Percentiles rank a stretch among this genome's conserved stretches.
These are phyloP conservation scores for Morelia viridis DNA, from an alignment of 2,797 vertebrate species.

Conservation along the genomic window DNA sequence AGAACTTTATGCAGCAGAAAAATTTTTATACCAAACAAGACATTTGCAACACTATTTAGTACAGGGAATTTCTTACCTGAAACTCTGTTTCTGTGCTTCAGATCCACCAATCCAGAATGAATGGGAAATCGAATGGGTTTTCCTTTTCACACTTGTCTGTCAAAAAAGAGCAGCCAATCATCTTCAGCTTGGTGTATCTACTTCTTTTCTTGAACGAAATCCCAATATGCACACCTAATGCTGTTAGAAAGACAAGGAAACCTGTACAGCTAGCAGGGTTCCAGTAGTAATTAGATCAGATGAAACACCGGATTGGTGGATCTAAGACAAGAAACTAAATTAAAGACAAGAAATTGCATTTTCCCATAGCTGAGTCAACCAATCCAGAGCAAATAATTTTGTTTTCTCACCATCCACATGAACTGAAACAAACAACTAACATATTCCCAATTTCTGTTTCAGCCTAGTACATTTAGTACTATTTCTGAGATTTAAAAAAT, in stretches of 20 bases:
- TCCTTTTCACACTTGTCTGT: conserved; percentile 83
- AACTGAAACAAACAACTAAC: conserved; percentile 8
- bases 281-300: conserved; percentile 53
- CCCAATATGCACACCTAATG: conserved; percentile 74
- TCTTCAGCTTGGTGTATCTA: conserved; percentile 80
- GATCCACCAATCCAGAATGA: conserved; percentile 82
- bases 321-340: conserved; percentile 73
- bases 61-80: conserved; percentile 80
- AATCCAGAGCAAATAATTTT: background rate
- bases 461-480: background rate
- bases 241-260: conserved; percentile 77
- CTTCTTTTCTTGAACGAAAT: conserved; percentile 75
- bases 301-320: conserved; percentile 71
- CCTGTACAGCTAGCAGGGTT: conserved; percentile 72
- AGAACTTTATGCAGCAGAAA: conserved; percentile 49
- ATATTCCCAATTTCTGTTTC: background rate
- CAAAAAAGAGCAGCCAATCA: conserved; percentile 82
- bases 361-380: conserved; percentile 37
- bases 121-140: conserved; percentile 74
- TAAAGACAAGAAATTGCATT: conserved; percentile 46
- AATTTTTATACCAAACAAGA: conserved; percentile 58
- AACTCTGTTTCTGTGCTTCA: conserved; percentile 78
- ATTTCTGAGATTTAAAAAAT: background rate
- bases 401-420: conserved; percentile 16
- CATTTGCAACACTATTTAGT: conserved; percentile 69